Evolutionary conservation across 2,113 vertebrate genomes (phyloP), one percentile per base, ranked within the genome.

Genomic region (Thalassarche chlororhynchos): DNA sequence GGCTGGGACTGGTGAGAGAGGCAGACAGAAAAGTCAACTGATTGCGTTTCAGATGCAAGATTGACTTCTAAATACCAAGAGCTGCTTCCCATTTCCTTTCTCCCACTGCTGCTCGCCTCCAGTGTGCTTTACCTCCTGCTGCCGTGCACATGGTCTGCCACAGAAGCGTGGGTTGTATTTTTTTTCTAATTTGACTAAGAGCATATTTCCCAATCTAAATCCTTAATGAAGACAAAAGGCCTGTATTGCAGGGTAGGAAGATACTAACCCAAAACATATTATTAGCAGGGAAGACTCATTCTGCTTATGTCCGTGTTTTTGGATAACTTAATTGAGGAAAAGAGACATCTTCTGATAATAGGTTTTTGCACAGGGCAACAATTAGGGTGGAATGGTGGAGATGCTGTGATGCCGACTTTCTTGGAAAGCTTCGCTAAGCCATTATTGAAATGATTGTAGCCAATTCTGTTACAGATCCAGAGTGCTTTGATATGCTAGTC

Each of bases 211-310:
- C 70, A 85, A 87, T 94, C 81, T 19, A 91, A 96, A 94, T 76
- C 91, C 70, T 94, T 96, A 93, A 92, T 89, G 89, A 95, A 95
- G 96, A 96, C 94, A 90, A 96, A 97, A 93, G 77, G 84, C 49
- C 70, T 96, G 52, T 89, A 93, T 89, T 93, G 66, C 78, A 89
- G 91, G 91, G 74, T 94, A 70, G 84, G 81, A 92, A 96, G 80
- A 93, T 16, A 69, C 18, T 68, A 96, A 95, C 93, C 87, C 4
- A 0, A 80, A 95, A 95, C 87, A 94, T 84, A 47, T 80, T 93
- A 94, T 96, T 96, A 96, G 89, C 75, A 87, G 87, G 75, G 70
- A 93, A 95, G 87, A 95, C 29, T 91, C 91, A 77, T 84, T 96
- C 89, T 87, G 93, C 94, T 95, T 96, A 85, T 95, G 89, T 87